Conservation (phyloP, 53 echinoderm and acorn worm species). For the Paracentrotus lividus region DNA sequence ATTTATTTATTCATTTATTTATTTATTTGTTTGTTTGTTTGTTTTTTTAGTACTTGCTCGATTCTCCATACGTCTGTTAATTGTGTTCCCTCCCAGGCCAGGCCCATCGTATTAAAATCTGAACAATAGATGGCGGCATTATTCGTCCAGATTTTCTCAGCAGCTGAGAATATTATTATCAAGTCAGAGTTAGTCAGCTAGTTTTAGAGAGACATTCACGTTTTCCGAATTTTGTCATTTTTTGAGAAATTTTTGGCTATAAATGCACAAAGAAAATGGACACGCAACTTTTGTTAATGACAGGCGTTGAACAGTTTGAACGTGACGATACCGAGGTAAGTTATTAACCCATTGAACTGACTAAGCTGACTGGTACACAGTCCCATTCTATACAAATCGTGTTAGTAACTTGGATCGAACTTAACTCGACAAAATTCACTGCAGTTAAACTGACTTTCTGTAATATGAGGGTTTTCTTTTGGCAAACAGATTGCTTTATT, state of each 20-base stretch:
- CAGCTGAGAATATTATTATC: not conserved
- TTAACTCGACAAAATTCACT: too few relatives aligned
- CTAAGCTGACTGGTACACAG: not conserved
- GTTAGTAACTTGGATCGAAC: not conserved
- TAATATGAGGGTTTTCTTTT: too few relatives aligned
- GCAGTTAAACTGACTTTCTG: too few relatives aligned
- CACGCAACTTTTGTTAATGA: slow-evolving; percentile 9
- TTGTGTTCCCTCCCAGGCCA: too few relatives aligned
- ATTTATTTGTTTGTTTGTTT: too few relatives aligned
- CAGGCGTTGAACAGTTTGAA: slow-evolving; percentile 9
- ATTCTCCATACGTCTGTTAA: too few relatives aligned
- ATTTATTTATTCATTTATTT: too few relatives aligned
- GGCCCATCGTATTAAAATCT: too few relatives aligned
- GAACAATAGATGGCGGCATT: not conserved
- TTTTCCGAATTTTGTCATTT: not conserved
- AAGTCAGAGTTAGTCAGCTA: not conserved
- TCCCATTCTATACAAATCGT: not conserved
- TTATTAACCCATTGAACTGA: not conserved
- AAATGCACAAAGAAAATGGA: not conserved
- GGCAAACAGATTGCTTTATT: too few relatives aligned
- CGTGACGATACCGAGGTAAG: slow-evolving; percentile 22
- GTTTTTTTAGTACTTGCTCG: too few relatives aligned
- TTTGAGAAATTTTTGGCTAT: not conserved
- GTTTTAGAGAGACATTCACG: not conserved
- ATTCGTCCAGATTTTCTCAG: not conserved